Base-by-base conservation (phyloP, 2,888 invertebrate genomes). In the Chymomyza caudatula region DNA sequence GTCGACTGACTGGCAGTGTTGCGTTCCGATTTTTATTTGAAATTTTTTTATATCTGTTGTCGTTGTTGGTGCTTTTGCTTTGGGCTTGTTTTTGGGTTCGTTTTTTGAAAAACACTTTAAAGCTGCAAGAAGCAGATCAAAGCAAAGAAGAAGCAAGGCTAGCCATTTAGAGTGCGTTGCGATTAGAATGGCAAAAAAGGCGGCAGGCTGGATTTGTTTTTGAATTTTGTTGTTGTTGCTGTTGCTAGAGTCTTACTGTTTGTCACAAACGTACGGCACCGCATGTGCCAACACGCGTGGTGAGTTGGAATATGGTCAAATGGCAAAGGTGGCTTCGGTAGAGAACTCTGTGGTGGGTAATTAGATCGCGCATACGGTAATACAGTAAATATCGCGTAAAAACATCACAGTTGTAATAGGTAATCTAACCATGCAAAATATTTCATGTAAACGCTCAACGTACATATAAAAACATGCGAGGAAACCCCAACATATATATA, bases 11-110 rank as follows among this genome's bases (percentile, higher is more conserved):
- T 80, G 79, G 74, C 80, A 80, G 86, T 80, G 80, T 85, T 80
- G 80, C 86, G 85, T 80, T 80, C 80, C 80, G 81, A 83, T 78
- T 82, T 86, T 81, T 77, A 79, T 77, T 78, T 72, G 72, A 79
- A 83, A 80, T 69, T 62, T 64, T 73, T 59, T 54, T 75, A 22
- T 69, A 69, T 63, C 64, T 66, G 76, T 64, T 67, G 69, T 61
- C 61, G 72, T 65, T 71, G 71, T 52, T 74, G 65, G 65, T 42
- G 71, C 22, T 67, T 69, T 19, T 65, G 71, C 54, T 43, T 43
- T 59, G 69, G 57, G 42, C 19, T 62, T 47, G 52, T 51, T 62
- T 56, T 60, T 71, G 65, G 63, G 60, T 57, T 69, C 69, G 65
- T 60, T 57, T 51, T 51, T 51, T 73, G 68, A 83, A 80, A 47